A percentile compares a stretch with the other conserved stretches of the same genome.
Conservation (phyloP, 2,888 invertebrate species). For the Formica aserva region DNA sequence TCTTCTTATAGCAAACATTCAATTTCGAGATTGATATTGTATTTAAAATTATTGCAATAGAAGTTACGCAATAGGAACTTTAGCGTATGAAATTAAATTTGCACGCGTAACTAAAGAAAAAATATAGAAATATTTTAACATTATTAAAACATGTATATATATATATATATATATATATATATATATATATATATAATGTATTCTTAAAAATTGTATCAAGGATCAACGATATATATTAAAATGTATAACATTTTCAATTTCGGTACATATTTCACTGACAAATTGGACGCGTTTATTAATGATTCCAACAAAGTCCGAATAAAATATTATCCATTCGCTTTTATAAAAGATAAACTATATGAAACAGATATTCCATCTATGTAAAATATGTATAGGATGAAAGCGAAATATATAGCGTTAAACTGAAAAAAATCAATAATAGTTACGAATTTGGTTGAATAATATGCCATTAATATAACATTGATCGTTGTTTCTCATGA, state of each 20-base stretch:
- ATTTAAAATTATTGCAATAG: background rate
- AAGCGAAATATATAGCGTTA: background rate
- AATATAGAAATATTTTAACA: background rate
- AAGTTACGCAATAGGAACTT: background rate
- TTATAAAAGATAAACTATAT: background rate
- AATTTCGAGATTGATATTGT: background rate
- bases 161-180: too few relatives aligned
- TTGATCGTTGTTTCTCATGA: background rate
- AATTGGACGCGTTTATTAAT: slow-evolving; percentile 18
- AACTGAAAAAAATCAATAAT: slow-evolving; percentile 26
- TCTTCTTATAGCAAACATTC: background rate
- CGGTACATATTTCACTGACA: background rate
- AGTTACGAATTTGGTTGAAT: background rate
- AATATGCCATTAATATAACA: background rate
- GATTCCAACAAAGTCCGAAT: slow-evolving; percentile 1
- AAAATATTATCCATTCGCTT: slow-evolving; percentile 24
- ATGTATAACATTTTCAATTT: slow-evolving; percentile 21
- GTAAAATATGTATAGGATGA: slow-evolving; percentile 1
- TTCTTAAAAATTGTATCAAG: background rate
- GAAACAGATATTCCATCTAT: slow-evolving; percentile 9
- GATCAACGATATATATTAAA: background rate
- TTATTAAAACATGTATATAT: background rate
- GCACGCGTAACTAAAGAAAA: background rate
- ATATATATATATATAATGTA: background rate
- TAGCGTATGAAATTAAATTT: background rate